Evolutionary conservation across 2,888 invertebrate species (phyloP).

Genomic region (Pimpla rufipes): DNA sequence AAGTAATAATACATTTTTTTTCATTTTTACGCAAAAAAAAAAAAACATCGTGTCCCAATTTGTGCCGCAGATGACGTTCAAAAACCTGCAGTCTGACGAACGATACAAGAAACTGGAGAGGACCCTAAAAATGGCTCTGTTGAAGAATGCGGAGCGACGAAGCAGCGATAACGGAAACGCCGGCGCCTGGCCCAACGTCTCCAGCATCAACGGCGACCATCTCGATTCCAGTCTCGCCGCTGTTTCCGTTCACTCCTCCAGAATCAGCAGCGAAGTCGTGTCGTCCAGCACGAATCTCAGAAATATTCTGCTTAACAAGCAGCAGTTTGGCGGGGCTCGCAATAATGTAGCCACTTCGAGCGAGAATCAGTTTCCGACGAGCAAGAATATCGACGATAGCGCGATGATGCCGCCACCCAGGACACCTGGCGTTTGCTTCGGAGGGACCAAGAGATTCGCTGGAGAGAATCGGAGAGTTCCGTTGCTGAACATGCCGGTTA

Average conservation of each 20-base stretch:
- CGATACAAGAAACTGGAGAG: constrained; percentile 76
- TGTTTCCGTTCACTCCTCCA: constrained; percentile 65
- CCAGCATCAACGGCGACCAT: constrained; percentile 75
- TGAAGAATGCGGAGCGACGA: constrained; percentile 59
- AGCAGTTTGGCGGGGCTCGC: not conserved
- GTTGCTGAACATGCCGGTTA: constrained; percentile 7
- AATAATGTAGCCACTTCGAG: constrained; percentile 74
- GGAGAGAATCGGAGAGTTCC: constrained; percentile 19
- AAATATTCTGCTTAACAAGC: constrained; percentile 67
- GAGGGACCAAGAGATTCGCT: constrained; percentile 9
- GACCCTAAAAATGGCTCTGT: constrained; percentile 71
- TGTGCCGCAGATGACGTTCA: constrained; percentile 73
- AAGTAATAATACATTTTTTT: no score
- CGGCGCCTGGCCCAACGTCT: constrained; percentile 72
- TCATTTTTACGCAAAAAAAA: not conserved
- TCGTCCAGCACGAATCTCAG: constrained; percentile 78
- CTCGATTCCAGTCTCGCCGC: constrained; percentile 68
- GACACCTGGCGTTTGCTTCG: constrained; percentile 19
- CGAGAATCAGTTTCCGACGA: constrained; percentile 69
- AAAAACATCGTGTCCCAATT: not conserved
- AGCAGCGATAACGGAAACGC: constrained; percentile 23
- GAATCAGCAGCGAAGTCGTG: constrained; percentile 76
- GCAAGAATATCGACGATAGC: constrained; percentile 58
- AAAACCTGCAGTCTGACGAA: constrained; percentile 74
- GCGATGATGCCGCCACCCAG: constrained; percentile 78